Percentiles rank a stretch among this genome's conserved stretches.
Evolutionary conservation across 2,113 vertebrate species (phyloP).

Genomic region (Plestiodon gilberti): DNA sequence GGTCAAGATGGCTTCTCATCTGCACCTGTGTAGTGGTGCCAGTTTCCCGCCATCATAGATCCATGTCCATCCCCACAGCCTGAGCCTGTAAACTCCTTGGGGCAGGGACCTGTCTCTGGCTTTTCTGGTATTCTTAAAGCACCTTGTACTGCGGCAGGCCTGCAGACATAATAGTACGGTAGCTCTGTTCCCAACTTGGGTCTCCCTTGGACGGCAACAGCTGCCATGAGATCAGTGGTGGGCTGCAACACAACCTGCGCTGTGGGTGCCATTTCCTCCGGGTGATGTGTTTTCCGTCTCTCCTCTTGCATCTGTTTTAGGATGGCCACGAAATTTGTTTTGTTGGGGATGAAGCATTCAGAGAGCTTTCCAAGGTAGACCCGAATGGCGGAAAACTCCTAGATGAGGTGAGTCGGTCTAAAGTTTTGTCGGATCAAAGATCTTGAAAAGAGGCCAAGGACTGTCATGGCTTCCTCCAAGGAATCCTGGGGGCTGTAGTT

Average conservation of each 20-base stretch:
- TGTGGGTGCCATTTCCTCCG: neutral
- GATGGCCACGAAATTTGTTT: constrained; percentile 97
- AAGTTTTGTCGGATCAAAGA: accelerated
- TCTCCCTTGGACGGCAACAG: neutral
- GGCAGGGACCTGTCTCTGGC: neutral
- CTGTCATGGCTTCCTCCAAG: neutral
- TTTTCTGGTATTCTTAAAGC: neutral
- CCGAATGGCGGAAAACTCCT: constrained; percentile 83
- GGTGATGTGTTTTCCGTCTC: neutral
- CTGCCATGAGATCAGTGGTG: neutral
- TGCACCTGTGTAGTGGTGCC: no score
- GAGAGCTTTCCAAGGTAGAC: constrained; percentile 89
- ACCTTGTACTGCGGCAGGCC: neutral
- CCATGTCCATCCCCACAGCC: no score
- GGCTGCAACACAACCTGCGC: no score
- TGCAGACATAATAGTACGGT: no score
- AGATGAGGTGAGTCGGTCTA: constrained; percentile 81
- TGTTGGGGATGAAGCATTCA: constrained; percentile 93
- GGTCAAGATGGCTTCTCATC: no score
- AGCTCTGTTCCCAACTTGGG: neutral
- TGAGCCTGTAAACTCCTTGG: neutral
- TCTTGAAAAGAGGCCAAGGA: neutral
- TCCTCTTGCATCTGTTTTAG: constrained; percentile 67
- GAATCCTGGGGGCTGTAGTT: no score
- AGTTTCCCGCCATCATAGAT: no score